Conservation (phyloP, 2,113 vertebrate species). For the Tapirus terrestris region DNA sequence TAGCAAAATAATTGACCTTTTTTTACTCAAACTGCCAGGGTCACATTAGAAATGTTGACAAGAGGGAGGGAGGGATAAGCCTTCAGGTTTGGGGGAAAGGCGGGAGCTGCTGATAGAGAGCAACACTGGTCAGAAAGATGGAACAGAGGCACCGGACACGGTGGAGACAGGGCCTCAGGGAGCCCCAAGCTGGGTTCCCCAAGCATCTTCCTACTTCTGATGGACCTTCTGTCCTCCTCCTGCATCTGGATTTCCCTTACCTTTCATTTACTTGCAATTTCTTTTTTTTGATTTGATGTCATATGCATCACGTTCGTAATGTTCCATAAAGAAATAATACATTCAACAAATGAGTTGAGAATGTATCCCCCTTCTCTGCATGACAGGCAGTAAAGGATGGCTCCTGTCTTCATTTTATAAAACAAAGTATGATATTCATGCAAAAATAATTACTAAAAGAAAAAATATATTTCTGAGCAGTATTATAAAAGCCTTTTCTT, state of each 20-base stretch:
- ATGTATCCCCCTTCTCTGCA: neutral
- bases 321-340: neutral
- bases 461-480: neutral
- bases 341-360: neutral
- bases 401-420: neutral
- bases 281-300: neutral
- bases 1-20: neutral
- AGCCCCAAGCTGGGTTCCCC: neutral
- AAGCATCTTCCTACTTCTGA: neutral
- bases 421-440: neutral
- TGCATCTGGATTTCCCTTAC: neutral
- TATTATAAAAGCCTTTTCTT: neutral
- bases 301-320: neutral
- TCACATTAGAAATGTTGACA: neutral
- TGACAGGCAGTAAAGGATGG: neutral
- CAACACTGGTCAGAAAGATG: no score
- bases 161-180: neutral
- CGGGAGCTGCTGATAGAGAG: neutral
- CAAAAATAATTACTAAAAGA: conserved; percentile 18
- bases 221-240: neutral
- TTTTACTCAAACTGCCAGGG: neutral
- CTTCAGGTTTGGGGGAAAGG: neutral
- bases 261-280: neutral
- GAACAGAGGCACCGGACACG: neutral
- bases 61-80: neutral